These are phyloP conservation scores for Camponotus floridanus DNA, from an alignment of 1,140 invertebrate species.

Conservation along the genomic window DNA sequence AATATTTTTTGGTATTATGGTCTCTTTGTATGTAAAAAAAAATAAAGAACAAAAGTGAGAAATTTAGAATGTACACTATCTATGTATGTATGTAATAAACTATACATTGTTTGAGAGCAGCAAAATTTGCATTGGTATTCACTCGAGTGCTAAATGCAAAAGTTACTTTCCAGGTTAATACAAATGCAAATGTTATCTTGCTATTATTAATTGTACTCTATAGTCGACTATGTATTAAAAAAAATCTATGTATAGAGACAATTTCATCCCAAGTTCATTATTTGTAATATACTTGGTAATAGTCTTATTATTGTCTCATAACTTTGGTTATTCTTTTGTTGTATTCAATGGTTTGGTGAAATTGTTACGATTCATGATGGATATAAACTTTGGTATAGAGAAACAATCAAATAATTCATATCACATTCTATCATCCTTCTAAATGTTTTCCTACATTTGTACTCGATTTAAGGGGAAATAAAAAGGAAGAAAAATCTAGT, in stretches of 20 bases:
- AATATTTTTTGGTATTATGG: background rate
- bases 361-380: background rate
- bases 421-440: background rate
- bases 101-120: background rate
- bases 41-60: background rate
- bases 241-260: background rate
- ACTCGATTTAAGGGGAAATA: background rate
- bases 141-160: background rate
- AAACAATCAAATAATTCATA: background rate
- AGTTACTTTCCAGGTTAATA: conserved; percentile 16
- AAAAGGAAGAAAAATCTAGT: background rate
- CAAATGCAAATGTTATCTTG: background rate
- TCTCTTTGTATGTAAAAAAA: background rate
- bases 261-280: conserved; percentile 22
- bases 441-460: background rate
- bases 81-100: background rate
- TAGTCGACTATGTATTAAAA: background rate
- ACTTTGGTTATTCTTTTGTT: background rate
- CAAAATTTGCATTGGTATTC: conserved; percentile 20
- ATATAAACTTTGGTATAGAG: background rate
- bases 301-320: background rate
- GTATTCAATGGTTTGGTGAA: background rate
- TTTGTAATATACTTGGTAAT: conserved; percentile 41
- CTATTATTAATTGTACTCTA: too few relatives aligned
- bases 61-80: too few relatives aligned